Evolutionary conservation across 2,797 vertebrate genomes (phyloP).

Genomic region (Aeoliscus strigatus): DNA sequence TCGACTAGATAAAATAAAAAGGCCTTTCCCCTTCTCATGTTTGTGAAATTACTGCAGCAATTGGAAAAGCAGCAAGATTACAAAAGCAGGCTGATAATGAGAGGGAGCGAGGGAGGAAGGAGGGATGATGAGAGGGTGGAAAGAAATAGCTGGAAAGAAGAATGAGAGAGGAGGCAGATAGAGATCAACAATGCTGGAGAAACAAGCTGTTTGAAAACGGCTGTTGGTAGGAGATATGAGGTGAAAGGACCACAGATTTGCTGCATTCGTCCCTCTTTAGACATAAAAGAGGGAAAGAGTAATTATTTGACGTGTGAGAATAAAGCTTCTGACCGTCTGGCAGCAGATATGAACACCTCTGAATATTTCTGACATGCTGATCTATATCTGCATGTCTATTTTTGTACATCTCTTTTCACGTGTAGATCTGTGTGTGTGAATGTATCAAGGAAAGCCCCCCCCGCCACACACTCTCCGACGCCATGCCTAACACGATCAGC

Average conservation of each 20-base stretch:
- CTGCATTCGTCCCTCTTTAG: constrained; percentile 33
- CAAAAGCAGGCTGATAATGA: constrained; percentile 32
- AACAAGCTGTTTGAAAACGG: constrained; percentile 43
- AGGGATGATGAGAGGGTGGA: constrained; percentile 5
- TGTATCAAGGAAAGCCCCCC: constrained; percentile 14
- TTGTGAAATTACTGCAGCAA: constrained; percentile 37
- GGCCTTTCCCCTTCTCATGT: constrained; percentile 9
- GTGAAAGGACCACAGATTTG: constrained; percentile 44
- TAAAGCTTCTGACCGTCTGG: constrained; percentile 2
- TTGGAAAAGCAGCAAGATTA: constrained; percentile 29
- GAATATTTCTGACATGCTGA: constrained; percentile 6
- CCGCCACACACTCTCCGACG: constrained; percentile 22
- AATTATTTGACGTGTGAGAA: constrained; percentile 24
- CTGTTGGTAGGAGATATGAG: constrained; percentile 46
- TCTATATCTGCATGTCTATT: constrained; percentile 4
- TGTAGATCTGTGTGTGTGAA: constrained; percentile 17
- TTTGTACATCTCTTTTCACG: constrained; percentile 1
- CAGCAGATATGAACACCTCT: constrained; percentile 8
- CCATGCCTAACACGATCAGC: constrained; percentile 58
- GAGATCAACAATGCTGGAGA: constrained; percentile 43
- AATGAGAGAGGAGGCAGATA: constrained; percentile 43
- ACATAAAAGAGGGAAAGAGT: constrained; percentile 27
- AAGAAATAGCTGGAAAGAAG: constrained; percentile 22
- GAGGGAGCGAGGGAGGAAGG: constrained; percentile 1
- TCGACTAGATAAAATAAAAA: too few relatives aligned